Evolutionary conservation across 2,888 invertebrate genomes (phyloP).

Genomic region (Troides helena): DNA sequence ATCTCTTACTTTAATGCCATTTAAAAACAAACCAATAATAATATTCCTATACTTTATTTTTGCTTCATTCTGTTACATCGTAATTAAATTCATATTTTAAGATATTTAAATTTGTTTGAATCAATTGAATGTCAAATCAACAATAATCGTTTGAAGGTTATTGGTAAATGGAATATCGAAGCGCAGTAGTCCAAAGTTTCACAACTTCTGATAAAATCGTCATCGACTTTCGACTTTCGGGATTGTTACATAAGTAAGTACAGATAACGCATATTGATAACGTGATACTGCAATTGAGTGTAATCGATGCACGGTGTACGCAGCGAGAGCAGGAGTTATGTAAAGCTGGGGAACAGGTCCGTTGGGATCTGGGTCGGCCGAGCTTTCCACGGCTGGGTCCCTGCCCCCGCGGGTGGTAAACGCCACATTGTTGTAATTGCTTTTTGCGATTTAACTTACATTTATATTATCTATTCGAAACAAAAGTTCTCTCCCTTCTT

Average conservation of each 20-base stretch:
- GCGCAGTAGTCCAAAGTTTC: not conserved
- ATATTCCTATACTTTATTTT: too few species aligned
- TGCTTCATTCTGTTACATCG: too few species aligned
- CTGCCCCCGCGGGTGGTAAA: slow-evolving; percentile 40
- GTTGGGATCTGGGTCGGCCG: slow-evolving; percentile 56
- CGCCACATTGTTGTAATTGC: slow-evolving; percentile 14
- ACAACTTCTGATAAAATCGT: slow-evolving; percentile 16
- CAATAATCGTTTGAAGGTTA: not conserved
- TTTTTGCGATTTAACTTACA: not conserved
- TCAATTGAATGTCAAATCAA: too few species aligned
- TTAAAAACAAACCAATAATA: too few species aligned
- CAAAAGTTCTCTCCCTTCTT: too few species aligned
- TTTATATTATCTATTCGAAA: not conserved
- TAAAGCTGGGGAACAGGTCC: slow-evolving; percentile 46
- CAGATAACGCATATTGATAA: slow-evolving; percentile 22
- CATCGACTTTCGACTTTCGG: slow-evolving; percentile 23
- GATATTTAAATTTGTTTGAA: too few species aligned
- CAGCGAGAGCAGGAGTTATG: slow-evolving; percentile 43
- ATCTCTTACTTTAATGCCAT: too few species aligned
- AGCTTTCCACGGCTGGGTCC: slow-evolving; percentile 55
- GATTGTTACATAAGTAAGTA: slow-evolving; percentile 31
- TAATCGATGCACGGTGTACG: slow-evolving; percentile 31
- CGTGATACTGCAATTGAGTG: slow-evolving; percentile 24
- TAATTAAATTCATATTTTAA: too few species aligned
- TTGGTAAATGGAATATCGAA: not conserved